Conservation (phyloP, 1,140 invertebrate species). For the Augochlora pura region DNA sequence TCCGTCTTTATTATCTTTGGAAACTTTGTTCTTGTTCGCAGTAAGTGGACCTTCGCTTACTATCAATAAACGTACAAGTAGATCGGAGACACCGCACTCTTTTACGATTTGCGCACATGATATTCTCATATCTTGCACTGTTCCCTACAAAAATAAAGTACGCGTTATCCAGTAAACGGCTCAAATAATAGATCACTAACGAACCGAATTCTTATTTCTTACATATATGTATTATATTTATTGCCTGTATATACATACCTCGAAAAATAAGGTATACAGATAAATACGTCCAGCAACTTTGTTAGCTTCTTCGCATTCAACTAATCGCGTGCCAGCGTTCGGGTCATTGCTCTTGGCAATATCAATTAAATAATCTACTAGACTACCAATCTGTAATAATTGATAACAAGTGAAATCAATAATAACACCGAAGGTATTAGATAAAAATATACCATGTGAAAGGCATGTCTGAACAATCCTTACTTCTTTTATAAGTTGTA, state of each 20-base stretch:
- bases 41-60: slow-evolving; percentile 77
- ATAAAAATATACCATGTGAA: too few species aligned
- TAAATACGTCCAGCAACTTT: slow-evolving; percentile 87
- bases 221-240: too few species aligned
- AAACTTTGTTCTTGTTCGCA: slow-evolving; percentile 64
- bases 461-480: too few species aligned
- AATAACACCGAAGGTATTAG: too few species aligned
- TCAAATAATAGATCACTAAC: too few species aligned
- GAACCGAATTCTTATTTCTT: not conserved
- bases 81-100: slow-evolving; percentile 80
- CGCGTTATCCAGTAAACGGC: not conserved
- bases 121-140: slow-evolving; percentile 86
- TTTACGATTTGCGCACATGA: slow-evolving; percentile 84
- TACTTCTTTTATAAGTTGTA: slow-evolving; percentile 82
- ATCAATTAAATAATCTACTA: slow-evolving; percentile 75
- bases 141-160: slow-evolving; percentile 54
- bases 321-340: slow-evolving; percentile 75
- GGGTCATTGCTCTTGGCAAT: slow-evolving; percentile 73
- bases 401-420: not conserved
- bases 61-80: slow-evolving; percentile 81
- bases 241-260: slow-evolving; percentile 68
- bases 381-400: slow-evolving; percentile 65
- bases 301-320: slow-evolving; percentile 81
- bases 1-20: slow-evolving; percentile 70
- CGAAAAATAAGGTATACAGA: slow-evolving; percentile 89